These are phyloP conservation scores for Scaptomyza hsui DNA, from an alignment of 1,140 invertebrate genomes.

Conservation along the genomic window DNA sequence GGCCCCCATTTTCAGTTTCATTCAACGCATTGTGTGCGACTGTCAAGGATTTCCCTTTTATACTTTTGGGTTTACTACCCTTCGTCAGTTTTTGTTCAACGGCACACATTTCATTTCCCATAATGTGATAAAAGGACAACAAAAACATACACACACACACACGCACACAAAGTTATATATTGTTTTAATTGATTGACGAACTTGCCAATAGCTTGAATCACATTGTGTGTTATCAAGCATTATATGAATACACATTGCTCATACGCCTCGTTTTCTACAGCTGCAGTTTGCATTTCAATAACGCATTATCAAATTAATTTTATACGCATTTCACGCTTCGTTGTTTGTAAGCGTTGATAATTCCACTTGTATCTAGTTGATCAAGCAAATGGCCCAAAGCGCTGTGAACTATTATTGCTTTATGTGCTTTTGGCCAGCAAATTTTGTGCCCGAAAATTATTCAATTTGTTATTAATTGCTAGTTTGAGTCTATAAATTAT, in stretches of 20 bases:
- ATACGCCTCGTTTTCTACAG: constrained; percentile 24
- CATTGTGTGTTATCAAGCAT: constrained; percentile 25
- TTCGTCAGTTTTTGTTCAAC: constrained; percentile 11
- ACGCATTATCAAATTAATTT: constrained; percentile 54
- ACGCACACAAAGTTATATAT: constrained; percentile 13
- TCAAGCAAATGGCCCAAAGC: constrained; percentile 17
- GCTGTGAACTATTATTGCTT: constrained; percentile 1
- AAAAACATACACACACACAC: constrained; percentile 1
- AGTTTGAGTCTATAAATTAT: not conserved
- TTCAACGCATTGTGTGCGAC: constrained; percentile 23
- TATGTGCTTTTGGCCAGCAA: not conserved
- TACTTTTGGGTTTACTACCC: not conserved
- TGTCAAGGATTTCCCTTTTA: constrained; percentile 30
- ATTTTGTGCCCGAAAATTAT: not conserved
- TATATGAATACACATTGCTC: constrained; percentile 35
- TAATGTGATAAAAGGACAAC: constrained; percentile 24
- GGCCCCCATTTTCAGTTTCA: constrained; percentile 26
- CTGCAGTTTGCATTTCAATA: constrained; percentile 35
- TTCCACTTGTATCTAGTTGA: constrained; percentile 30
- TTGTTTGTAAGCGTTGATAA: constrained; percentile 22
- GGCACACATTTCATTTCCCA: constrained; percentile 31
- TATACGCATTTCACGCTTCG: constrained; percentile 29
- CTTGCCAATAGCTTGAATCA: constrained; percentile 18
- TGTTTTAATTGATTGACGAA: constrained; percentile 58
- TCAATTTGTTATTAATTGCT: constrained; percentile 8